phyloP scores from a whole-genome alignment of 1,140 invertebrate genomes.

The Drosophila kurseongensis region DNA sequence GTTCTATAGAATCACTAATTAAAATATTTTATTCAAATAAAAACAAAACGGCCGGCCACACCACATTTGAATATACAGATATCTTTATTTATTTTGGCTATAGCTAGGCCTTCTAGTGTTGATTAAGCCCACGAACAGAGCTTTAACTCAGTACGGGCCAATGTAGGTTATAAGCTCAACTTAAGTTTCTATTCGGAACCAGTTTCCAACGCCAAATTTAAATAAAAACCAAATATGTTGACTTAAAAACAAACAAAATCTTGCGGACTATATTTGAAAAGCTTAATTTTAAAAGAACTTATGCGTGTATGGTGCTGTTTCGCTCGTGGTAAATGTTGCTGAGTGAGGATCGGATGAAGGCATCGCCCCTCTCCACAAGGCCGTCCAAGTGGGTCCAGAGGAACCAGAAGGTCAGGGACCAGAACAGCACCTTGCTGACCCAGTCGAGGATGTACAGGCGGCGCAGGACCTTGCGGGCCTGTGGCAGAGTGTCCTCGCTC shows the following conservation, averaged over 20 bases:
- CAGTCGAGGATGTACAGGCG: conserved; percentile 87
- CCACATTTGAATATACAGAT: no score
- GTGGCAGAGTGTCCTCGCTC: conserved; percentile 90
- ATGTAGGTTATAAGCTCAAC: no score
- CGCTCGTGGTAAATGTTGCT: conserved; percentile 61
- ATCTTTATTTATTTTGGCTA: no score
- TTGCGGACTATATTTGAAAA: conserved; percentile 39
- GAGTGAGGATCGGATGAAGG: conserved; percentile 64
- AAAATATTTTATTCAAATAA: no score
- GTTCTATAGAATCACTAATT: no score
- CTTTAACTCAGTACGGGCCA: no score
- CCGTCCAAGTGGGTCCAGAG: conserved; percentile 81
- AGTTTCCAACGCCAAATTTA: no score
- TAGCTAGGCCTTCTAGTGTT: no score
- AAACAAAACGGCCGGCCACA: no score
- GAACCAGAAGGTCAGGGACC: conserved; percentile 80
- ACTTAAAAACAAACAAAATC: conserved; percentile 42
- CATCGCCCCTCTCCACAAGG: conserved; percentile 69
- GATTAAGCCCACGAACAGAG: no score
- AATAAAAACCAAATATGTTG: neutral
- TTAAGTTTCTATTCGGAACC: no score
- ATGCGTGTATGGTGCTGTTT: conserved; percentile 56
- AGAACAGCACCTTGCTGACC: conserved; percentile 80
- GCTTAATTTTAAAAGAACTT: conserved; percentile 42
- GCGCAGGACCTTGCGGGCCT: conserved; percentile 87